A percentile compares a stretch with the other conserved stretches of the same genome.
phyloP scores from a whole-genome alignment of 2,888 invertebrate species.

The Tiliacea citrago region DNA sequence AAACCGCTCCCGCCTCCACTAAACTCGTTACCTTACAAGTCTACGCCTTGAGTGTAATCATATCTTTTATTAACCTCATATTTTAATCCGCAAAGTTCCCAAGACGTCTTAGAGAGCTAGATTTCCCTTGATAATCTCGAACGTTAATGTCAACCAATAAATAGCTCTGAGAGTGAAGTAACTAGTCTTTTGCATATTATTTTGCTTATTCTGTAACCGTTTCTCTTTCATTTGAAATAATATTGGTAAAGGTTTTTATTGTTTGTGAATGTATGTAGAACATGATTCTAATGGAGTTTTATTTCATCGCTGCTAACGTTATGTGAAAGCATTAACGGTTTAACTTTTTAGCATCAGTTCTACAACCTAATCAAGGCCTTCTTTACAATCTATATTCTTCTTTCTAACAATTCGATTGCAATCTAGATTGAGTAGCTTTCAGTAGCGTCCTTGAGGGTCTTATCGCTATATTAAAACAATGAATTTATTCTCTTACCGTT shows the following conservation, averaged over 20 bases:
- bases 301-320: background rate
- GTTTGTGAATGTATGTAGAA: background rate
- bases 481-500: constrained; percentile 90
- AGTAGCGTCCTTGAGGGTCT: background rate
- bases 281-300: background rate
- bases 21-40: constrained; percentile 23
- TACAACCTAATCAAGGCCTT: background rate
- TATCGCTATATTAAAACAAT: background rate
- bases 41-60: constrained; percentile 52
- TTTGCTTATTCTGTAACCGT: constrained; percentile 24
- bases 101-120: constrained; percentile 60
- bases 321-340: background rate
- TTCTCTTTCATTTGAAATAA: constrained; percentile 5
- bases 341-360: background rate
- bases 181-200: constrained; percentile 44
- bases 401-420: background rate
- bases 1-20: constrained; percentile 20
- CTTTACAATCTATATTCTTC: background rate
- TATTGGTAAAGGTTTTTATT: constrained; percentile 2
- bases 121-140: constrained; percentile 69
- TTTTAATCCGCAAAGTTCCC: constrained; percentile 62
- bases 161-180: constrained; percentile 40
- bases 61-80: constrained; percentile 58
- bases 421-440: background rate
- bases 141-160: constrained; percentile 54